Conservation (phyloP, 2,113 vertebrate genomes). For the Neolamprologus cancellatus region DNA sequence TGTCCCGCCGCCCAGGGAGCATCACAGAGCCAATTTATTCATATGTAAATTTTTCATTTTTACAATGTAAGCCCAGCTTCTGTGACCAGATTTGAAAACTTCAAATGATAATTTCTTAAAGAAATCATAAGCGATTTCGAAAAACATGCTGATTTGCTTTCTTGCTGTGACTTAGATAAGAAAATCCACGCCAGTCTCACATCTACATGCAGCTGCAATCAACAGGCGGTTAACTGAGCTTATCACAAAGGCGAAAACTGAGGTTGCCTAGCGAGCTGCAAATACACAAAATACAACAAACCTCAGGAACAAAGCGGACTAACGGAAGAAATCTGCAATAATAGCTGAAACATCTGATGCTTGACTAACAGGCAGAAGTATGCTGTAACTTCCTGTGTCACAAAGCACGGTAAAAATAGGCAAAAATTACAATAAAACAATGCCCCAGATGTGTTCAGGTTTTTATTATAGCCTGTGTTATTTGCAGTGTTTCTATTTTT, state of each 20-base stretch:
- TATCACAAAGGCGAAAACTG: background rate
- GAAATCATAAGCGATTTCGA: background rate
- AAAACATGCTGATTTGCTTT: background rate
- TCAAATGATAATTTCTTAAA: background rate
- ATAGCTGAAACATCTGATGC: background rate
- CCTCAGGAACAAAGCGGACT: background rate
- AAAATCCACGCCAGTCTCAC: background rate
- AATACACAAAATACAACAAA: background rate
- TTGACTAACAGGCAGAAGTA: background rate
- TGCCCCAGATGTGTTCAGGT: background rate
- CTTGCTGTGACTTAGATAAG: background rate
- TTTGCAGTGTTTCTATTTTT: background rate
- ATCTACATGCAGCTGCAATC: background rate
- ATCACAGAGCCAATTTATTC: constrained; percentile 26
- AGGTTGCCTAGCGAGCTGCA: background rate
- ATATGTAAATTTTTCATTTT: constrained; percentile 63
- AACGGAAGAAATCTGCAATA: background rate
- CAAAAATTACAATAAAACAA: background rate
- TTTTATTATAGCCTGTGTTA: background rate
- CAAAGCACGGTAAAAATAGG: background rate
- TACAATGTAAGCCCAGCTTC: constrained; percentile 5
- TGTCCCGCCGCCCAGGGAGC: constrained; percentile 34
- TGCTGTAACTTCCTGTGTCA: background rate
- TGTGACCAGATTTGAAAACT: background rate
- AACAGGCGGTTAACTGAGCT: background rate